phyloP scores from a whole-genome alignment of 2,113 vertebrate genomes.

The Microcebus jonahi region DNA sequence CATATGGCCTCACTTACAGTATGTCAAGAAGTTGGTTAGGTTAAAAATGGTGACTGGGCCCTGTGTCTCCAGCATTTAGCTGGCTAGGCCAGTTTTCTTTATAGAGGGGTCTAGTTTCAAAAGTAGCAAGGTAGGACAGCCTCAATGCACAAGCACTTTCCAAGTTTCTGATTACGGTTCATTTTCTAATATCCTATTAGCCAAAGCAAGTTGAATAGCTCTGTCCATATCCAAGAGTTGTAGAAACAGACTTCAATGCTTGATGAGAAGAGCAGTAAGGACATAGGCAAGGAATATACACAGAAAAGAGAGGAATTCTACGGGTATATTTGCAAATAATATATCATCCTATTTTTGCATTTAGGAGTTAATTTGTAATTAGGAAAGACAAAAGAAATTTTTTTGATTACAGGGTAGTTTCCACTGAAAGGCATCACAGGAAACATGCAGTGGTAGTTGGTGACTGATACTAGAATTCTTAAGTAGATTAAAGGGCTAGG shows the following conservation, averaged over 20 bases:
- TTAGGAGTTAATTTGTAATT: not conserved
- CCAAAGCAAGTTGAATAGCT: not conserved
- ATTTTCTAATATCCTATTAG: not conserved
- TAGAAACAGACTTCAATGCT: not conserved
- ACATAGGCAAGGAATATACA: not conserved
- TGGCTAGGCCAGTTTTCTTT: not conserved
- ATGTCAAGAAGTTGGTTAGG: not conserved
- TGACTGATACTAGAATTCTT: not conserved
- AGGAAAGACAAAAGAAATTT: not conserved
- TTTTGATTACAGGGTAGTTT: not conserved
- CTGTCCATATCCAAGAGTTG: not conserved
- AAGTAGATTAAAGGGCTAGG: not conserved
- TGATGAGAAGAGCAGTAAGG: not conserved
- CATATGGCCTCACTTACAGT: not conserved
- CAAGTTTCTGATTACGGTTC: not conserved
- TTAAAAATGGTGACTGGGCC: not conserved
- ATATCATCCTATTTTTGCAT: not conserved
- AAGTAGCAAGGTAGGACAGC: not conserved
- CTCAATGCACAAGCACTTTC: not conserved
- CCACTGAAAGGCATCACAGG: not conserved
- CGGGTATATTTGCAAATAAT: not conserved
- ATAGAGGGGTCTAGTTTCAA: not conserved
- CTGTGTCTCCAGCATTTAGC: not conserved
- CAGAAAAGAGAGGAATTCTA: not conserved
- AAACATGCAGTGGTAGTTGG: not conserved